phyloP scores from a whole-genome alignment of 2,888 invertebrate species.

The Noctua comes region DNA sequence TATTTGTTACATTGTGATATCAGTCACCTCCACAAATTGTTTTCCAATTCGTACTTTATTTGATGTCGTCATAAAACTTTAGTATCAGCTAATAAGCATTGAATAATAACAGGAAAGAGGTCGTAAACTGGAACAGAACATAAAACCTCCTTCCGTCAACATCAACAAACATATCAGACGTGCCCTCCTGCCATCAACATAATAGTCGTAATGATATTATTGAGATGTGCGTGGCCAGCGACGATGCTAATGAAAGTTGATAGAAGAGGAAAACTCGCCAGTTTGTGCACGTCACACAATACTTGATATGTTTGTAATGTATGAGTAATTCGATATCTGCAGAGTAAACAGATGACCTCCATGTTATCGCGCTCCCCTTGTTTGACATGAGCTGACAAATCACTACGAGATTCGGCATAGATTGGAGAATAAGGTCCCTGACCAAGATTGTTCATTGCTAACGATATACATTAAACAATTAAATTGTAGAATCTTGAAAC shows the following conservation, averaged over 20 bases:
- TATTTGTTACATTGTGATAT: background rate
- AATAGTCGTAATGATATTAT: conserved; percentile 43
- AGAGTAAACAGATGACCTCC: background rate
- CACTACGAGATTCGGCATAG: background rate
- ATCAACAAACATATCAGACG: conserved; percentile 43
- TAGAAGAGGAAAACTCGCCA: conserved; percentile 18
- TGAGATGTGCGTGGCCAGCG: conserved; percentile 21
- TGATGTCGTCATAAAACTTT: conserved; percentile 37
- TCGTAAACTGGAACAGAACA: conserved; percentile 52
- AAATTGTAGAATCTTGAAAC: background rate
- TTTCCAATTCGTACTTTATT: conserved; percentile 46
- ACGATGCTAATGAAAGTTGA: conserved; percentile 52
- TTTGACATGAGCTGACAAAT: background rate
- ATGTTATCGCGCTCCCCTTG: background rate
- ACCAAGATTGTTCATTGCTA: background rate
- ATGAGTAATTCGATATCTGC: background rate
- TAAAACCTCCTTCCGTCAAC: conserved; percentile 47
- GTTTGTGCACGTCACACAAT: background rate
- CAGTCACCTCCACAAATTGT: conserved; percentile 20
- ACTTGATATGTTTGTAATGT: conserved; percentile 28
- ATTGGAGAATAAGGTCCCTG: background rate
- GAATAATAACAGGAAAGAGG: conserved; percentile 47
- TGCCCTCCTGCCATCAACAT: background rate
- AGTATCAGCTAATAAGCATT: conserved; percentile 52
- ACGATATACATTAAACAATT: background rate